Evolutionary conservation across 2,888 invertebrate genomes (phyloP).

Genomic region (Parnassius glacialis): DNA sequence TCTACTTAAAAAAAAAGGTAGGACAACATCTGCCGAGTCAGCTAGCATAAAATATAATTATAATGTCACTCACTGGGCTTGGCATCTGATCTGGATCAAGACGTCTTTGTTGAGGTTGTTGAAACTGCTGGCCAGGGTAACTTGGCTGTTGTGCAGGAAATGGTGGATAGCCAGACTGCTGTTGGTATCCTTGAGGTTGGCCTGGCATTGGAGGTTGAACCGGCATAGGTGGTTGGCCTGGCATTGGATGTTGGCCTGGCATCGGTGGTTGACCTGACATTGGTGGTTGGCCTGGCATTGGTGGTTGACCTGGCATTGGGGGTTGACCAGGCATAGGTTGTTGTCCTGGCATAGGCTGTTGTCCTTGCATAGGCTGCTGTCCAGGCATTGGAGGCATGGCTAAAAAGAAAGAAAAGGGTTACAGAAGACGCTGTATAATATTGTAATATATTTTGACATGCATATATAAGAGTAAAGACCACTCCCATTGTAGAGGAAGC

Average conservation of each 20-base stretch:
- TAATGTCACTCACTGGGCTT: conserved; percentile 1
- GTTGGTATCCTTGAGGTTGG: conserved; percentile 47
- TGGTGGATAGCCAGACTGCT: conserved; percentile 56
- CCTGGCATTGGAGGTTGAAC: conserved; percentile 40
- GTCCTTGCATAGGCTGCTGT: neutral
- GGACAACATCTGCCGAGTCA: no score
- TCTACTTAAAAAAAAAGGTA: no score
- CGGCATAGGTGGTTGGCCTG: conserved; percentile 36
- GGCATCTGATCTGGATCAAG: conserved; percentile 97
- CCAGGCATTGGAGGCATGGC: conserved; percentile 9
- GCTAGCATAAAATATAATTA: no score
- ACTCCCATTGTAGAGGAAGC: no score
- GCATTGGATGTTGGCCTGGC: conserved; percentile 40
- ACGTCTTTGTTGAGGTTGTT: conserved; percentile 79
- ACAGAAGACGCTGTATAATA: no score
- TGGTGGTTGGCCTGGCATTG: conserved; percentile 38
- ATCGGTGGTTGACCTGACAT: conserved; percentile 31
- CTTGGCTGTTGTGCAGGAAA: conserved; percentile 69
- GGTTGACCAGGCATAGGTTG: conserved; percentile 31
- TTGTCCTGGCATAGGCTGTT: conserved; percentile 37
- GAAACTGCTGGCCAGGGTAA: conserved; percentile 63
- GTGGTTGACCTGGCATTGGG: conserved; percentile 36
- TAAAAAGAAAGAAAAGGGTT: conserved; percentile 10
- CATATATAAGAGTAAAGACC: no score
- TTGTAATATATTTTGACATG: no score